These are phyloP conservation scores for Podotricha telesiphe DNA, from an alignment of 2,888 invertebrate genomes.

Conservation along the genomic window DNA sequence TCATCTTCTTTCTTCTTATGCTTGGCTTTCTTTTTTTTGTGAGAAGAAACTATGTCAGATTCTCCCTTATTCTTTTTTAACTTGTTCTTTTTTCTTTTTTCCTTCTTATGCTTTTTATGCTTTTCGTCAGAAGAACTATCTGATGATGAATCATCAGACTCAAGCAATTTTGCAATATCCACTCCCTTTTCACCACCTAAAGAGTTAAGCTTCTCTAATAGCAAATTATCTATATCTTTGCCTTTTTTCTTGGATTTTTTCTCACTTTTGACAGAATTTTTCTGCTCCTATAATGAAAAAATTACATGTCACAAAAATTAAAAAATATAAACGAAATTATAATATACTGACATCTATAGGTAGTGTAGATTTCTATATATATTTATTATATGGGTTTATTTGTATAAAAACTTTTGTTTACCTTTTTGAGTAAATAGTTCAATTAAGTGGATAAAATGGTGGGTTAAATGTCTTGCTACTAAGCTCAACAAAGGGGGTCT, in stretches of 20 bases:
- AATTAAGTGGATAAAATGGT: too few species aligned
- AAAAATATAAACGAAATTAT: not conserved
- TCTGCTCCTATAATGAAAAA: constrained; percentile 60
- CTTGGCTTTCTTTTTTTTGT: constrained; percentile 52
- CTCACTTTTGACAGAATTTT: constrained; percentile 76
- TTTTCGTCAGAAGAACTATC: constrained; percentile 55
- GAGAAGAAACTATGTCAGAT: constrained; percentile 40
- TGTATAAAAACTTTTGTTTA: too few species aligned
- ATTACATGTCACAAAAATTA: constrained; percentile 16
- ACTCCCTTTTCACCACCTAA: constrained; percentile 76
- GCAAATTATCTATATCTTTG: constrained; percentile 85
- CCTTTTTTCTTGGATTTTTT: constrained; percentile 75
- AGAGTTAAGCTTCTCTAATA: constrained; percentile 88
- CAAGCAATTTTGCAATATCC: constrained; percentile 66
- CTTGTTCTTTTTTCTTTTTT: constrained; percentile 55
- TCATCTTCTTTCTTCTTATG: constrained; percentile 40
- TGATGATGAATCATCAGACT: constrained; percentile 62
- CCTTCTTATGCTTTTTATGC: constrained; percentile 62
- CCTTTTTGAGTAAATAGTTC: too few species aligned
- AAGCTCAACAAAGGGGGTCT: too few species aligned
- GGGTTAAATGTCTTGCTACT: too few species aligned
- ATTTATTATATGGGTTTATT: too few species aligned
- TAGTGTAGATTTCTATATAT: too few species aligned
- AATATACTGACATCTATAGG: too few species aligned
- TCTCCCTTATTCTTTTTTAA: constrained; percentile 48